Evolutionary conservation across 37 sponge, comb jelly and placozoan species (phyloP), one percentile per base, ranked within the genome.

Genomic region (Haliclona indistincta): DNA sequence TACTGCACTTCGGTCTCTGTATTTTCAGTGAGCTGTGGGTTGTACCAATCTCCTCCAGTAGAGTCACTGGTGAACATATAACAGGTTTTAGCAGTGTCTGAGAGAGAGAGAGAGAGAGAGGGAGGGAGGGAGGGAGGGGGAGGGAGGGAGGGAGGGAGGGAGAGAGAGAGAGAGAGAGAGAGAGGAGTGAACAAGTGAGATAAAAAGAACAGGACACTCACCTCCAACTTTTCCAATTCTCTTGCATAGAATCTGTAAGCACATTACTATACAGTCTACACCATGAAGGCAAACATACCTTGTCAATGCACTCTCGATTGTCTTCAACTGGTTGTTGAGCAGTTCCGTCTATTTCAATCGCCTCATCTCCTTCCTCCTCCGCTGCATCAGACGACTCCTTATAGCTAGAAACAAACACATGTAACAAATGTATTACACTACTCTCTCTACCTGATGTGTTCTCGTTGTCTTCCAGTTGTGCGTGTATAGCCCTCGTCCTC

Each of bases 1-100:
- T 90, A 98, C 80, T 98, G 93, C n/a, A 40, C 52, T 25, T 81
- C 91, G 17, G 65, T 69, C 20, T 43, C 51, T 10, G 26, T 39
- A 41, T 30, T 40, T 17, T 81, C 81, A 25, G 52, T 60, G 3
- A 17, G 56, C 23, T 25, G 51, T 53, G 28, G 47, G 4, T 63
- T 51, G n/a, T n/a, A n/a, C n/a, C n/a, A n/a, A 22, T 55, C 81
- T 40, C 25, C 60, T 61, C 63, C 75, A 32, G 45, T 39, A 38
- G 22, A 67, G 35, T 37, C 67, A 22, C 15, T 45, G 38, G 22
- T 19, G 39, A 74, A 39, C 11, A 36, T 30, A 17, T 3, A 20
- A 29, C 45, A 53, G n/a, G 68, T 66, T 47, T 33, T 64, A 58
- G 63, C 43, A 39, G 60, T 40, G 38, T 74, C 62, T 43, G 64